Evolutionary conservation across 2,113 vertebrate genomes (phyloP).

Genomic region (Sula dactylatra): DNA sequence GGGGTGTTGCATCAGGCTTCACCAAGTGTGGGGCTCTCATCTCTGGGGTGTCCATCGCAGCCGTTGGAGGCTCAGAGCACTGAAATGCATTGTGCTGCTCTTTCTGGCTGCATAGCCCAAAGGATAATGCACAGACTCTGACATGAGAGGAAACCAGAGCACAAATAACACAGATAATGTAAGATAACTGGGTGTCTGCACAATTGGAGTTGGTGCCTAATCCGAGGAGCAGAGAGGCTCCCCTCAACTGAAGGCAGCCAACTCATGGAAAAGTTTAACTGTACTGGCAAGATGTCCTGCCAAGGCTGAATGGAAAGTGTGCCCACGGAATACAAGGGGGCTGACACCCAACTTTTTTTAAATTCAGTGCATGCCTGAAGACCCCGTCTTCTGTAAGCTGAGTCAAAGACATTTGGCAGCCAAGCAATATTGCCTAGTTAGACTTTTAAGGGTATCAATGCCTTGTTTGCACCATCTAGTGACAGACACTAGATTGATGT

Average conservation of each 20-base stretch:
- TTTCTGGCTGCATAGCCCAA: neutral
- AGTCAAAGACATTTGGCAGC: neutral
- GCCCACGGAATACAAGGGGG: neutral
- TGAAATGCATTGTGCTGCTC: neutral
- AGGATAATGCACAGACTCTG: neutral
- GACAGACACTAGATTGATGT: accelerated
- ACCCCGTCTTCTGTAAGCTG: neutral
- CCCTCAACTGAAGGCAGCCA: neutral
- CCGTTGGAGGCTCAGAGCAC: neutral
- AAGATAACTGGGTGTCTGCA: neutral
- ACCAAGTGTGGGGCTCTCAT: neutral
- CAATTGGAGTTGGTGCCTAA: neutral
- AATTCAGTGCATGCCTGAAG: neutral
- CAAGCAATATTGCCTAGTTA: neutral
- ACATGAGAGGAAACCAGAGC: neutral
- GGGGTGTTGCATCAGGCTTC: neutral
- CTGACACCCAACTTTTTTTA: neutral
- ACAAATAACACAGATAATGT: no score
- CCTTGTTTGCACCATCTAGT: neutral
- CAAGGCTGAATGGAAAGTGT: neutral
- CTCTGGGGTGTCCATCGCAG: neutral
- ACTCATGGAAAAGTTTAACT: neutral
- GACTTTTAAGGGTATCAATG: neutral
- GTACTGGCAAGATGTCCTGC: neutral
- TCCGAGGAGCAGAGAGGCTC: neutral